These are phyloP conservation scores for Solea senegalensis DNA, from an alignment of 2,113 vertebrate species.

Conservation along the genomic window DNA sequence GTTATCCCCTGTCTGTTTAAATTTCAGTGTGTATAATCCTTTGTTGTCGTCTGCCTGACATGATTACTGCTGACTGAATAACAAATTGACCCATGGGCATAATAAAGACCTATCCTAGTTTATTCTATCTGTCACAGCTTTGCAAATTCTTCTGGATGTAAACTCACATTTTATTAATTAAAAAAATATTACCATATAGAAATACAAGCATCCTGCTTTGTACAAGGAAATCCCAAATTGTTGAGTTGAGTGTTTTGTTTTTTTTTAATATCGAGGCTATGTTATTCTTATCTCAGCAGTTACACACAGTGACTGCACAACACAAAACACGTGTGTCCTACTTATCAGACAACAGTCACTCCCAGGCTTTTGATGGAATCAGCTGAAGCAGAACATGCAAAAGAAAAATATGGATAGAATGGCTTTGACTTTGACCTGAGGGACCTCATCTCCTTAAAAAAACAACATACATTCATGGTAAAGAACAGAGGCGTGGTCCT, in stretches of 20 bases:
- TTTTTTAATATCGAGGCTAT: neutral
- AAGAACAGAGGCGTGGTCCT: slow-evolving; percentile 3
- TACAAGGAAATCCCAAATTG: neutral
- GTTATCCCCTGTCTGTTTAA: too few relatives aligned
- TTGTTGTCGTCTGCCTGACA: too few relatives aligned
- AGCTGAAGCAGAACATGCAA: slow-evolving; percentile 64
- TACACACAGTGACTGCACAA: slow-evolving; percentile 36
- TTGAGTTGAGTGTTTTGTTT: too few relatives aligned
- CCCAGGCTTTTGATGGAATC: slow-evolving; percentile 63
- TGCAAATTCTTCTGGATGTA: too few relatives aligned
- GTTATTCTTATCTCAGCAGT: slow-evolving; percentile 27
- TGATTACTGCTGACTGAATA: too few relatives aligned
- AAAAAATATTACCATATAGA: neutral
- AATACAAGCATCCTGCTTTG: neutral
- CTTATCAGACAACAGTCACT: slow-evolving; percentile 68
- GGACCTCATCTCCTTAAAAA: slow-evolving; percentile 23
- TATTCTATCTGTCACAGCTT: too few relatives aligned
- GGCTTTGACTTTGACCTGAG: slow-evolving; percentile 42
- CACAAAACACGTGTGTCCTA: slow-evolving; percentile 63
- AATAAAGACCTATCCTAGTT: too few relatives aligned
- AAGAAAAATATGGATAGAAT: slow-evolving; percentile 57
- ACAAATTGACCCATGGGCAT: too few relatives aligned
- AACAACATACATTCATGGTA: neutral
- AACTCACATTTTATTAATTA: neutral
- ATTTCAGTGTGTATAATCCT: too few relatives aligned